Evolutionary conservation across 2,797 vertebrate genomes (phyloP).

Genomic region (Acrossocheilus fasciatus): DNA sequence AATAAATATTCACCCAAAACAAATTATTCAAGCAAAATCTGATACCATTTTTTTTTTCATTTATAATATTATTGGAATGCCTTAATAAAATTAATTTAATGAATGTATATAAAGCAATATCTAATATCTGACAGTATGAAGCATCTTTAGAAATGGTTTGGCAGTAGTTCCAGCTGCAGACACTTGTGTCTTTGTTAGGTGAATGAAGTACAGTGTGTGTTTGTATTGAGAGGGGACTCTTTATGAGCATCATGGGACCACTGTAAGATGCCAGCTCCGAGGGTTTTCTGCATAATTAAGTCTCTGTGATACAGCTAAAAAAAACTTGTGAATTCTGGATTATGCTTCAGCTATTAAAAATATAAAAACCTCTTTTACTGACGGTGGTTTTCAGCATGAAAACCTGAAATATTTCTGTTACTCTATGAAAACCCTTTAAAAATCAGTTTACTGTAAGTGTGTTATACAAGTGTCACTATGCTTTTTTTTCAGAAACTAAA

Average conservation of each 20-base stretch:
- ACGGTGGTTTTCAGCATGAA: neutral
- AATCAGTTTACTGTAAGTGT: neutral
- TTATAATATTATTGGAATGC: too few species aligned
- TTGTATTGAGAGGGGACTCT: conserved; percentile 33
- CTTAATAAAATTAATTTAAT: too few species aligned
- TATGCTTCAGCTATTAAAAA: conserved; percentile 55
- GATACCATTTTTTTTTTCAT: too few species aligned
- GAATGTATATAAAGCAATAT: neutral
- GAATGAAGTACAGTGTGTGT: conserved; percentile 6
- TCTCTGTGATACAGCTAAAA: conserved; percentile 65
- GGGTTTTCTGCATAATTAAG: conserved; percentile 64
- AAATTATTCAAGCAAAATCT: too few species aligned
- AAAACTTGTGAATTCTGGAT: conserved; percentile 67
- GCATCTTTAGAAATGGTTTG: conserved; percentile 9
- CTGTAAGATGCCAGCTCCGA: conserved; percentile 67
- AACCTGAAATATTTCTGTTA: neutral
- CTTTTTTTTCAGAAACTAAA: neutral
- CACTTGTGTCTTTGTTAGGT: conserved; percentile 45
- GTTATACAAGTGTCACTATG: neutral
- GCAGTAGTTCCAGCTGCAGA: conserved; percentile 3
- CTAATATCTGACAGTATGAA: neutral
- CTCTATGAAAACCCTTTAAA: neutral
- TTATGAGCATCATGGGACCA: conserved; percentile 74
- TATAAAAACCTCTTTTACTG: conserved; percentile 29
- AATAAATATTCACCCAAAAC: neutral